Conservation (phyloP, 2,888 invertebrate species). For the Ormyrus labotus region DNA sequence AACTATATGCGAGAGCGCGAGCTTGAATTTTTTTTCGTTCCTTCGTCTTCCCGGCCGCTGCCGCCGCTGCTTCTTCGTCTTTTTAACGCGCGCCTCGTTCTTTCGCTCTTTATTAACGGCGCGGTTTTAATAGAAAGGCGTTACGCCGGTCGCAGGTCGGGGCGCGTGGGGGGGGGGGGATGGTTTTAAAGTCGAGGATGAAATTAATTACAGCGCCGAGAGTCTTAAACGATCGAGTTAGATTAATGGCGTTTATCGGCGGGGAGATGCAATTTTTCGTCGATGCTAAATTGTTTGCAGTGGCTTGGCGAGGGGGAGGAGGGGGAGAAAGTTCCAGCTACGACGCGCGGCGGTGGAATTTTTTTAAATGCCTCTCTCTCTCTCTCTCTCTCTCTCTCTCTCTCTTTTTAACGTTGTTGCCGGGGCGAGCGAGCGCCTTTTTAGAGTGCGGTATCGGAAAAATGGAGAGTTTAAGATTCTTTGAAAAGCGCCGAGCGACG, state of each 20-base stretch:
- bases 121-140: constrained; percentile 49
- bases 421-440: not conserved
- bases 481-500: not conserved
- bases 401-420: constrained; percentile 1
- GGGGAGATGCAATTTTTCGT: constrained; percentile 22
- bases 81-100: not conserved
- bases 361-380: not conserved
- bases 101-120: constrained; percentile 46
- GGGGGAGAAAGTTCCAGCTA: not conserved
- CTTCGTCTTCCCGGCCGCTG: constrained; percentile 1
- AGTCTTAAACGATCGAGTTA: constrained; percentile 31
- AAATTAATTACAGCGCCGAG: constrained; percentile 41
- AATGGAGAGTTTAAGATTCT: constrained; percentile 7
- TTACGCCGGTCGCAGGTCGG: not conserved
- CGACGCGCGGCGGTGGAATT: not conserved
- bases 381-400: not conserved
- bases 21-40: not conserved
- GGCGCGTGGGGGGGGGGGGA: not conserved
- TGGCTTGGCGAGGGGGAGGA: not conserved
- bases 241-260: constrained; percentile 41
- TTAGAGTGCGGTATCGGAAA: constrained; percentile 21
- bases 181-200: constrained; percentile 37
- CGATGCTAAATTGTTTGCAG: constrained; percentile 17
- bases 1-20: constrained; percentile 1
- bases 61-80: not conserved